A percentile compares a stretch with the other conserved stretches of the same genome.
Conservation (phyloP, 2,113 vertebrate genomes). For the Pluvialis apricaria region DNA sequence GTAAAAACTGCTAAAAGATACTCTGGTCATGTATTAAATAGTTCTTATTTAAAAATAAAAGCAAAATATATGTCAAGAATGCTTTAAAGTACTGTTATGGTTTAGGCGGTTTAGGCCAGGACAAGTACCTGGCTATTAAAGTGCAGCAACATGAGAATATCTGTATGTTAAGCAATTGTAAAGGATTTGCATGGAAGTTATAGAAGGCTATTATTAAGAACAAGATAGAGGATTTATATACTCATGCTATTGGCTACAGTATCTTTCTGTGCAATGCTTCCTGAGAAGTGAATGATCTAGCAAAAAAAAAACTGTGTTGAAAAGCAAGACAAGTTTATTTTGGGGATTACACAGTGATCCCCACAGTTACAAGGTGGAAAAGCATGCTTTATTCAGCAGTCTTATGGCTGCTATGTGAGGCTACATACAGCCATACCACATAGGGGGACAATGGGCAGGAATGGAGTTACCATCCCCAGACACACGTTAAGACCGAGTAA, state of each 20-base stretch:
- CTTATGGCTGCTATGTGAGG: background rate
- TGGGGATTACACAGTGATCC: background rate
- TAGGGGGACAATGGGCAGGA: background rate
- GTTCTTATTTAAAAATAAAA: background rate
- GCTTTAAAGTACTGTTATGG: background rate
- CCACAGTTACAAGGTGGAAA: background rate
- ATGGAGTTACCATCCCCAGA: background rate
- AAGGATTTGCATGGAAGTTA: background rate
- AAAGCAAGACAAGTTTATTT: background rate
- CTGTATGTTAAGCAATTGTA: background rate
- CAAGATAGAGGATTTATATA: background rate
- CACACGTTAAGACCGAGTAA: rapidly evolving
- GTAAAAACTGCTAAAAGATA: background rate
- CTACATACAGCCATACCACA: background rate
- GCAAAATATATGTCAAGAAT: background rate
- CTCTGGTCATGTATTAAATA: background rate
- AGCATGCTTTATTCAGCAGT: background rate
- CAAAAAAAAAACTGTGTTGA: background rate
- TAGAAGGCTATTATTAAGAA: background rate
- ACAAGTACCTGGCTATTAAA: background rate
- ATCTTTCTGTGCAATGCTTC: background rate
- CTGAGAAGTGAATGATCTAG: background rate
- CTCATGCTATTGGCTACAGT: background rate
- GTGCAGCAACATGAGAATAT: background rate
- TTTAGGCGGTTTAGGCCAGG: too few relatives aligned